Base-by-base conservation (phyloP, 1,140 invertebrate species). In the Lycorma delicatula region DNA sequence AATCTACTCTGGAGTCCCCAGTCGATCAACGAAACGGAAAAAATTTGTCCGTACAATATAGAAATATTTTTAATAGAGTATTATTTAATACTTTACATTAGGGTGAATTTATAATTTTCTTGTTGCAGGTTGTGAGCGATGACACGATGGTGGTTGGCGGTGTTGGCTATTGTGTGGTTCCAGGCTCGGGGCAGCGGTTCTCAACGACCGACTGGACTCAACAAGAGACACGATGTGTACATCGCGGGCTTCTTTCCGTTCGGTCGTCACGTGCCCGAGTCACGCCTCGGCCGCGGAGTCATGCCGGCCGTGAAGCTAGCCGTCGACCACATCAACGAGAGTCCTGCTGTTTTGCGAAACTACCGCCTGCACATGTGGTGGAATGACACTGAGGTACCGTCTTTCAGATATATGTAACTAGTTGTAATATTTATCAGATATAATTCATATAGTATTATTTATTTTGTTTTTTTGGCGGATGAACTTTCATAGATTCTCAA, bases 241-340 rank as follows among this genome's bases (percentile, higher is more conserved):
- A 91, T 93, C 62, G 91, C 91, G 1, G 91, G 91, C 12, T 93
- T 95, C 74, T 93, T 95, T 67, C 91, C 91, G 0, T 89, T 87
- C 67, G 85, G 84, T 27, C 81, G 79, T 64, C 86, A 87, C 46
- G 85, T 90, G 1, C 77, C 71, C 26, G 76, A 75, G 66, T 75
- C 71, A 64, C 75, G 68, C 64, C 73, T 85, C 71, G 92, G 92
- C 47, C 82, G 89, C 23, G 92, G 92, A 12, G 91, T 96, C 3
- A 89, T 93, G 84, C 93, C 92, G 2, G 93, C 92, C 60, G 91
- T 94, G 18, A 89, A 91, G 71, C 74, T 96, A 59, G 93, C 92
- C 53, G 78, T 95, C 54, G 87, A 91, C 65, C 91, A 96, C 75
- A 91, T 96, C 69, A 96, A 96, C 73, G 86, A 92, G 64, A 87